These are phyloP conservation scores for Rhimphoctona megacephalus DNA, from an alignment of 2,888 invertebrate species.

Conservation along the genomic window DNA sequence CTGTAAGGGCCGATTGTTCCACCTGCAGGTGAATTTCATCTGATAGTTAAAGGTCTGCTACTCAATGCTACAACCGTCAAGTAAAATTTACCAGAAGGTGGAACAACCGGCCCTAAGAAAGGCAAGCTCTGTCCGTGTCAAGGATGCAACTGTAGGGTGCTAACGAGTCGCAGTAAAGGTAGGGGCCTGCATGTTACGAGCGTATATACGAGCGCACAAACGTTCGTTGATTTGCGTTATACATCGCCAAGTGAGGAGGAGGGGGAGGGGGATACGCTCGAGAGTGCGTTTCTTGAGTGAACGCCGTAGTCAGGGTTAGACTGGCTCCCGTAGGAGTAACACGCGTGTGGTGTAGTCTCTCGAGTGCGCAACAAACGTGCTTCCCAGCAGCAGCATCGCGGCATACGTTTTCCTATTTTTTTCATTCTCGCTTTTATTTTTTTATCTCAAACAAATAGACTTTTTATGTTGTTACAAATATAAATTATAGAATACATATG, in stretches of 20 bases:
- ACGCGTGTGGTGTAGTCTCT: constrained; percentile 33
- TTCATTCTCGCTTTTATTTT: not conserved
- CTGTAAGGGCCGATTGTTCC: too few relatives aligned
- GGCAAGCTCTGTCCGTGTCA: not conserved
- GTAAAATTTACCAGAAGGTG: too few relatives aligned
- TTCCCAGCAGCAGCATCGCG: constrained; percentile 2
- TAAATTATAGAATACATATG: constrained; percentile 1
- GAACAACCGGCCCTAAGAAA: too few relatives aligned
- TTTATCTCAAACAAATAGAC: not conserved
- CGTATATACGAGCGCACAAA: not conserved
- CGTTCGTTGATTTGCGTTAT: constrained; percentile 3
- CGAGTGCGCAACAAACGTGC: constrained; percentile 29
- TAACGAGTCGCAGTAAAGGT: not conserved
- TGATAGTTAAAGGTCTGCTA: too few relatives aligned
- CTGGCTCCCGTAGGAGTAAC: constrained; percentile 69
- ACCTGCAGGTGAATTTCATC: too few relatives aligned
- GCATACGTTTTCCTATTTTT: not conserved
- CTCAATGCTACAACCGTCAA: too few relatives aligned
- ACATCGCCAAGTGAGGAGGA: not conserved
- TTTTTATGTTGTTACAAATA: not conserved
- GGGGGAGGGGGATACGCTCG: constrained; percentile 10
- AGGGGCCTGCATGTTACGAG: not conserved
- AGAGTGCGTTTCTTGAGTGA: not conserved
- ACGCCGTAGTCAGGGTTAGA: constrained; percentile 73
- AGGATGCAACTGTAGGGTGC: not conserved